Evolutionary conservation across 2,113 vertebrate genomes (phyloP).

Genomic region (Grammomys surdaster): DNA sequence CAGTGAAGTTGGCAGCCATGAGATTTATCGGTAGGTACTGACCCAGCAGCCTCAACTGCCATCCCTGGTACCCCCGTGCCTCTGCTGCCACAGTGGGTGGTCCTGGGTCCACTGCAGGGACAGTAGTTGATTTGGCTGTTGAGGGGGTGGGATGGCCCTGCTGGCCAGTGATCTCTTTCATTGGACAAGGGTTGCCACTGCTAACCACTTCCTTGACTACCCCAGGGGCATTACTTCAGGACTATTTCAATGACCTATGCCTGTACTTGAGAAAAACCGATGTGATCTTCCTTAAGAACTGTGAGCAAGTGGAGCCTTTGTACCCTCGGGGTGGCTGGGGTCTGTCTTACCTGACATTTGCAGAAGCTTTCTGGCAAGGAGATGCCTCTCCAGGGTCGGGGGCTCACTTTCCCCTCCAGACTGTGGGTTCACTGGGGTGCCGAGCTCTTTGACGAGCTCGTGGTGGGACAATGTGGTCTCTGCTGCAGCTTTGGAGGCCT

Average conservation of each 20-base stretch:
- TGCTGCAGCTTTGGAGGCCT: conserved; percentile 29
- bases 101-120: neutral
- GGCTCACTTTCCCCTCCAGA: too few relatives aligned
- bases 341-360: neutral
- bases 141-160: accelerated
- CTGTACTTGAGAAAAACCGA: neutral
- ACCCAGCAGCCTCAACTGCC: accelerated
- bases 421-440: neutral
- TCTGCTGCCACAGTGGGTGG: neutral
- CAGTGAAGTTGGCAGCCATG: conserved; percentile 55
- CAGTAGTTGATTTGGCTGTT: neutral
- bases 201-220: accelerated
- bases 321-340: neutral
- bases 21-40: conserved; percentile 26
- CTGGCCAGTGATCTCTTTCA: neutral
- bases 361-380: too few relatives aligned
- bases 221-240: conserved; percentile 62
- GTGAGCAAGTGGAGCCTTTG: neutral
- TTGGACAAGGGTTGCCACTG: neutral
- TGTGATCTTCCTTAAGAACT: neutral
- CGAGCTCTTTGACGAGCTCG: neutral
- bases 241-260: conserved; percentile 60
- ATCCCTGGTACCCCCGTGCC: accelerated
- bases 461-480: neutral
- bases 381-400: neutral